Evolutionary conservation across 92 coral and sea anemone genomes (phyloP), one percentile per base, ranked within the genome.

Genomic region (Ricordea florida): DNA sequence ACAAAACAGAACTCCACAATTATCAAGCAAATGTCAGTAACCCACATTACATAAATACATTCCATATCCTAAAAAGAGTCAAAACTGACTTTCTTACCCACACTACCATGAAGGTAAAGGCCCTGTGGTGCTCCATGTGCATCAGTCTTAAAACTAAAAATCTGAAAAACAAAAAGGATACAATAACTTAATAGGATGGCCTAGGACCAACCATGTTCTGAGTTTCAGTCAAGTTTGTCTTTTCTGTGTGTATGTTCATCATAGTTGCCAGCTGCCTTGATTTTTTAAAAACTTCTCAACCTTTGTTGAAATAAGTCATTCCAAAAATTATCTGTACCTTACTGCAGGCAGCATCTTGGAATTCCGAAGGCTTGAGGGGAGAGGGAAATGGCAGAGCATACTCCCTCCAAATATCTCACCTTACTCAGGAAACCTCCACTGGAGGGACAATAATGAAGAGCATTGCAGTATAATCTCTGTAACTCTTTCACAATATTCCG

Each of bases 31-130:
- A n/a, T n/a, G n/a, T n/a, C n/a, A n/a, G n/a, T n/a, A n/a, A n/a
- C n/a, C n/a, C n/a, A n/a, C n/a, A n/a, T n/a, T n/a, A n/a, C n/a
- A n/a, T n/a, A 9, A n/a, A 38, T n/a, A 38, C 10, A 9, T 9
- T 38, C 45, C 9, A 38, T 8, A 15, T 27, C 3, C 3, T 57
- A 18, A 4, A 50, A 36, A 11, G 43, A 21, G 32, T 4, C 30
- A 30, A 64, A 6, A 27, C n/a, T n/a, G n/a, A n/a, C n/a, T 3
- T 62, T 76, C 93, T 20, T 48, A 91, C 97, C 97, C 34, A 91
- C 97, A 80, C 93, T 84, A 4, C 97, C 97, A 88, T 87, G 79
- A 51, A 91, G 83, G 72, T 91, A 91, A 22, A 91, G 62, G 29
- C 97, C 97, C 51, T 60, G 22, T 2, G 97, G 93, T 14, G 80